Base-by-base conservation (phyloP, 1,140 invertebrate genomes). In the Tetramorium simillimum region DNA sequence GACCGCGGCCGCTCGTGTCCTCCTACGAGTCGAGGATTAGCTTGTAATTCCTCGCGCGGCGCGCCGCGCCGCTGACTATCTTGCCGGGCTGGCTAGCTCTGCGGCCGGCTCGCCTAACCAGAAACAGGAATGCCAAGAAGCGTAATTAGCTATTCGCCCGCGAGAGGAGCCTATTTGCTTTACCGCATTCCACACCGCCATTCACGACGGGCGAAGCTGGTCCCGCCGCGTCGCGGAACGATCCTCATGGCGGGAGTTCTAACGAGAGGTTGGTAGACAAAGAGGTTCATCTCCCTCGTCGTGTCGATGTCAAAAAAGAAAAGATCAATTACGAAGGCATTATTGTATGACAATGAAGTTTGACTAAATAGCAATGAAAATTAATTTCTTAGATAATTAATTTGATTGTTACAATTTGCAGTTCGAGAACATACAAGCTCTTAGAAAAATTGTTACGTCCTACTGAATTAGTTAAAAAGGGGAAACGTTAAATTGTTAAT, bases 81-180 rank as follows among this genome's bases (percentile, higher is more conserved):
- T 56, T 37, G 67, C 70, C 56, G 40, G 12, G 28, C 24, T 43
- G 33, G 24, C 37, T 56, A 58, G 62, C 72, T 85, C 78, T 85
- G 86, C 86, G 89, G 82, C 88, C 9, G 21, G 72, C 73, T 87
- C 77, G 85, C 85, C 92, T 94, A 93, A 94, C 94, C 94, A 94
- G 94, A 94, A 95, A 94, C 93, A 95, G 93, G 93, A 95, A 95
- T 94, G 91, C 94, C 92, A 93, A 92, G 93, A 94, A 94, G 93
- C 93, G 93, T 95, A 95, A 95, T 95, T 95, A 95, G 94, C 94
- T 94, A 94, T 94, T 94, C 92, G 93, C 91, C 91, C 91, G 91
- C 92, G 92, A 90, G 89, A 90, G 86, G 53, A 92, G 92, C 92
- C 93, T 94, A 95, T 95, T 95, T 94, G 93, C 94, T 94, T 94